phyloP scores from a whole-genome alignment of 2,797 vertebrate genomes.

The Phoxinus dragarum region DNA sequence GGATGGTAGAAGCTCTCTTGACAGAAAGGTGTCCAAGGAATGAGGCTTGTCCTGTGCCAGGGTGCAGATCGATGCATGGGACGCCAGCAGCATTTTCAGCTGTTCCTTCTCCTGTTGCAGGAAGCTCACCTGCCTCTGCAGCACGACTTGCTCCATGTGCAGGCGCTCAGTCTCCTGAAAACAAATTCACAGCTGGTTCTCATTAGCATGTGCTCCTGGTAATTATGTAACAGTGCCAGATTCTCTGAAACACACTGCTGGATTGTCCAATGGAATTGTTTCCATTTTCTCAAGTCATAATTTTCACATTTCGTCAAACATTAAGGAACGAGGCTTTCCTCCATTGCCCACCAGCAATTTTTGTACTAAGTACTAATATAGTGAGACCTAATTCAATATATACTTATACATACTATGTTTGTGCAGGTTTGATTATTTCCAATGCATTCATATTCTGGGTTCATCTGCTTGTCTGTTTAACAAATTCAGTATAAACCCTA shows the following conservation, averaged over 20 bases:
- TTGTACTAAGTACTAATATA: background rate
- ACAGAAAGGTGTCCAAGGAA: background rate
- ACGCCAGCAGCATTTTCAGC: conserved; percentile 84
- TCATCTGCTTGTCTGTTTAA: background rate
- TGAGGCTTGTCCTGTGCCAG: conserved; percentile 79
- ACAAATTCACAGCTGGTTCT: conserved; percentile 8
- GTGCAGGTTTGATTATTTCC: background rate
- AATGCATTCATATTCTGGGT: background rate
- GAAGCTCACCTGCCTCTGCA: conserved; percentile 84
- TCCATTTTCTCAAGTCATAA: background rate
- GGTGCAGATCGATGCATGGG: conserved; percentile 82
- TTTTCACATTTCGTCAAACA: background rate
- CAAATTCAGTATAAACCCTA: too few species aligned
- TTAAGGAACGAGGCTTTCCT: background rate
- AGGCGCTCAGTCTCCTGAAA: conserved; percentile 82
- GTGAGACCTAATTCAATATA: background rate
- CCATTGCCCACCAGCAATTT: background rate
- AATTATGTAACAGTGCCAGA: background rate
- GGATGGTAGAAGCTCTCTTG: background rate
- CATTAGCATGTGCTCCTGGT: background rate
- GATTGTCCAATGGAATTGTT: background rate
- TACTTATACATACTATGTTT: background rate
- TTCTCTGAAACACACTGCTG: background rate
- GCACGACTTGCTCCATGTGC: conserved; percentile 82
- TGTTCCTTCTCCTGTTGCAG: conserved; percentile 85